Conservation (phyloP, 2,797 vertebrate genomes). For the Macropodus opercularis region DNA sequence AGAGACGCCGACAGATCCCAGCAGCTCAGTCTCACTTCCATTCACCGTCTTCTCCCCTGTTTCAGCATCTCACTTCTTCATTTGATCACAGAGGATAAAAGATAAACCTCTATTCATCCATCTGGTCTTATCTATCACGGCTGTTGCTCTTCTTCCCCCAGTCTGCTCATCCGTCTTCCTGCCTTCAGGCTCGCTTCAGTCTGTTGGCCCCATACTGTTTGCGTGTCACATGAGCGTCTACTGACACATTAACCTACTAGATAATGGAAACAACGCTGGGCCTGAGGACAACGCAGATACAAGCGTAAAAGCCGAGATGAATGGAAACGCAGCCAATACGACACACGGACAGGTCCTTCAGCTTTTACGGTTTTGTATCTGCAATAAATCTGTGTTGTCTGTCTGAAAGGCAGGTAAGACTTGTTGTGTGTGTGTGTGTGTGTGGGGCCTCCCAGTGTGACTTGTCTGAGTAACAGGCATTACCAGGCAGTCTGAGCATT, state of each 20-base stretch:
- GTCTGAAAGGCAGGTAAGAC: too few relatives aligned
- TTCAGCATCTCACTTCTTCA: constrained; percentile 53
- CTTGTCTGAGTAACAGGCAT: constrained; percentile 55
- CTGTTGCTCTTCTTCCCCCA: constrained; percentile 28
- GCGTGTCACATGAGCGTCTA: constrained; percentile 12
- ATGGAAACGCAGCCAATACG: too few relatives aligned
- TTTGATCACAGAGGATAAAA: constrained; percentile 49
- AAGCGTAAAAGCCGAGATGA: not conserved
- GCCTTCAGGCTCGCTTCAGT: constrained; percentile 37
- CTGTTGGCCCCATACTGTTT: constrained; percentile 19
- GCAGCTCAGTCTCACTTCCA: constrained; percentile 48
- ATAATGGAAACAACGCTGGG: constrained; percentile 24
- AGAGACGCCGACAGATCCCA: constrained; percentile 28
- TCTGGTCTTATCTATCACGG: constrained; percentile 36
- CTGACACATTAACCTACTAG: constrained; percentile 40
- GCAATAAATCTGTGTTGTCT: too few relatives aligned
- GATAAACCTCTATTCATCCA: constrained; percentile 44
- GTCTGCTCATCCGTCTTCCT: constrained; percentile 44
- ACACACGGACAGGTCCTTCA: too few relatives aligned
- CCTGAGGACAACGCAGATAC: not conserved
- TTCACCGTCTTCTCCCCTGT: constrained; percentile 27
- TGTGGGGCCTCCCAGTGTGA: constrained; percentile 53
- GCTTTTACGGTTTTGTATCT: too few relatives aligned
- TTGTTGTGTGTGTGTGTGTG: constrained; percentile 14
- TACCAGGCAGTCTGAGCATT: constrained; percentile 73